These are phyloP conservation scores for Mesoligia furuncula DNA, from an alignment of 2,888 invertebrate genomes.

Conservation along the genomic window DNA sequence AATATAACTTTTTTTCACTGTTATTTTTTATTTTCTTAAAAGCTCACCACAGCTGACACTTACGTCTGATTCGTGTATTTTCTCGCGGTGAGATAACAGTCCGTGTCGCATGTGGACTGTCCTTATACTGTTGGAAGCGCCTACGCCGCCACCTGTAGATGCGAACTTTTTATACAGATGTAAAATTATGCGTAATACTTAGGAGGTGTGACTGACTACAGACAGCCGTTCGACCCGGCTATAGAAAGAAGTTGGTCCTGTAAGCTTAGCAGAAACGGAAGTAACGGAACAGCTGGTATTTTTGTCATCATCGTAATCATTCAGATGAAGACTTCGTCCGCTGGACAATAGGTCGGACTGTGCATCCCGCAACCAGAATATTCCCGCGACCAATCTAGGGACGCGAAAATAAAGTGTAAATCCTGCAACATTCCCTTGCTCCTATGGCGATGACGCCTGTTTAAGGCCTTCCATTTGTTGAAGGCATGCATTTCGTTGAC, in stretches of 20 bases:
- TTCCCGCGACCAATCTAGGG: background rate
- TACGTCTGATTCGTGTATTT: conserved; percentile 82
- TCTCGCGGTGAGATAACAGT: conserved; percentile 81
- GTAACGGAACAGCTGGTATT: background rate
- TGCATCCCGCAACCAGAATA: background rate
- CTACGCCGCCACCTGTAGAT: conserved; percentile 76
- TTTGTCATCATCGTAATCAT: too few relatives aligned
- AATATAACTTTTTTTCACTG: conserved; percentile 38
- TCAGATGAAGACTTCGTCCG: background rate
- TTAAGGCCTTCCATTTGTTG: background rate
- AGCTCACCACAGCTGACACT: conserved; percentile 66
- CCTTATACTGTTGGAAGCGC: conserved; percentile 84
- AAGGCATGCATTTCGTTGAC: background rate
- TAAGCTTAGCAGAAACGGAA: background rate
- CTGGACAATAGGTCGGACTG: too few relatives aligned
- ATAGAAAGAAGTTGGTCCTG: conserved; percentile 14
- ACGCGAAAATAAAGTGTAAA: background rate
- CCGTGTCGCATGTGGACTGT: conserved; percentile 67
- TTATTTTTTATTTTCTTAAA: conserved; percentile 19
- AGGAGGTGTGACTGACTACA: conserved; percentile 13
- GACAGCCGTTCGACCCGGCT: conserved; percentile 48
- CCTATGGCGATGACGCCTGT: background rate
- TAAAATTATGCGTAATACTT: conserved; percentile 21
- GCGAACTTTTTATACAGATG: conserved; percentile 55
- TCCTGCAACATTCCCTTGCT: background rate